phyloP scores from a whole-genome alignment of 1,140 invertebrate genomes.

The Adoxophyes honmai region DNA sequence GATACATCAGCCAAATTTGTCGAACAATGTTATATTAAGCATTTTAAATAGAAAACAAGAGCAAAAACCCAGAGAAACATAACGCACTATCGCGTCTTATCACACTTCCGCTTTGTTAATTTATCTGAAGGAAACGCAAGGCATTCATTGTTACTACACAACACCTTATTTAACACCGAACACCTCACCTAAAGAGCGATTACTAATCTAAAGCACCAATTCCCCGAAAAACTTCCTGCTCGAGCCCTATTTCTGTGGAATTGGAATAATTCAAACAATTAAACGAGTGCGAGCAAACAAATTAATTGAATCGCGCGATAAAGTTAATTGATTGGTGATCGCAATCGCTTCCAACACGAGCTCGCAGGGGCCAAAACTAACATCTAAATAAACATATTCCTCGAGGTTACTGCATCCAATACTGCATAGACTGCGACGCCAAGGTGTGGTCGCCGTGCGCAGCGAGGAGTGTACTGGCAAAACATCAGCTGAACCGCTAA shows the following conservation, averaged over 20 bases:
- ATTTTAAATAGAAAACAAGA: too few relatives aligned
- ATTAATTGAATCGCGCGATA: conserved; percentile 10
- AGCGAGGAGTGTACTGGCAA: too few relatives aligned
- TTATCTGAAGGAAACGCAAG: background rate
- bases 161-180: background rate
- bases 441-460: too few relatives aligned
- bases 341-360: background rate
- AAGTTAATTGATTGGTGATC: conserved; percentile 2
- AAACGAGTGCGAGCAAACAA: conserved; percentile 1
- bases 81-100: background rate
- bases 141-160: background rate
- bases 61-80: background rate
- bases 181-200: background rate
- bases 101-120: background rate
- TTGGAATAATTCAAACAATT: conserved; percentile 7
- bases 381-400: background rate
- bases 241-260: background rate
- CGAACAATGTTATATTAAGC: too few relatives aligned
- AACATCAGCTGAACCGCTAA: background rate
- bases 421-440: background rate
- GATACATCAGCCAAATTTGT: too few relatives aligned
- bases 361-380: background rate
- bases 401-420: background rate
- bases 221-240: background rate
- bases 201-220: background rate